Evolutionary conservation across 2,797 vertebrate species (phyloP), one percentile per base, ranked within the genome.

Genomic region (Megalops cyprinoides): DNA sequence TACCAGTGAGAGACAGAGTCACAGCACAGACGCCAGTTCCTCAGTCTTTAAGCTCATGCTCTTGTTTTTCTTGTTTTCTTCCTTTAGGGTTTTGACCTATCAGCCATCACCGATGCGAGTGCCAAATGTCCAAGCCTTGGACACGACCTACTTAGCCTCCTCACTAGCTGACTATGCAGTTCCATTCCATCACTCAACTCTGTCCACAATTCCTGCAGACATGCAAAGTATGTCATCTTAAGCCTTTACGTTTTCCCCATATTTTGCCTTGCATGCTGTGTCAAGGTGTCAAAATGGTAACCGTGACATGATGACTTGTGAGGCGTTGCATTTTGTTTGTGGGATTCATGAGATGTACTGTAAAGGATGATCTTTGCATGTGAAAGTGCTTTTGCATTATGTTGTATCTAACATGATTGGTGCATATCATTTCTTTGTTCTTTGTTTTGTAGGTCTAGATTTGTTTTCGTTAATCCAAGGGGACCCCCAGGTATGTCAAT

Each of bases 381-480:
- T 58, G 6, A 31, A 25, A 42, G 42, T 14, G 18, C 25, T 34
- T n/a, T 77, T 14, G 28, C 60, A 77, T 25, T 62, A 53, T 42
- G 2, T 42, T 5, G 39, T 73, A 15, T 56, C 46, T 44, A 10
- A 6, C 39, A 34, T 42, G 42, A 7, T 60, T 55, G 31, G 18
- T 34, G 48, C 8, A 39, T 3, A 65, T n/a, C 34, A n/a, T 53
- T 39, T n/a, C 37, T 20, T 55, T 28, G 5, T 12, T 39, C 60
- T 18, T 78, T 48, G 80, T 42, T 71, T 91, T 85, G 79, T 84
- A 99, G 97, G 96, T 95, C 91, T 99, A 94, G 97, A 98, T 92
- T 95, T 98, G 86, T 97, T 98, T 92, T 97, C 97, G 6, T 91
- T 99, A 88, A 97, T 99, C 90, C 97, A 97, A 93, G 95, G 95